Percentiles rank a stretch among this genome's conserved stretches.
Conservation (phyloP, 2,888 invertebrate genomes). For the Lochmaea capreae region DNA sequence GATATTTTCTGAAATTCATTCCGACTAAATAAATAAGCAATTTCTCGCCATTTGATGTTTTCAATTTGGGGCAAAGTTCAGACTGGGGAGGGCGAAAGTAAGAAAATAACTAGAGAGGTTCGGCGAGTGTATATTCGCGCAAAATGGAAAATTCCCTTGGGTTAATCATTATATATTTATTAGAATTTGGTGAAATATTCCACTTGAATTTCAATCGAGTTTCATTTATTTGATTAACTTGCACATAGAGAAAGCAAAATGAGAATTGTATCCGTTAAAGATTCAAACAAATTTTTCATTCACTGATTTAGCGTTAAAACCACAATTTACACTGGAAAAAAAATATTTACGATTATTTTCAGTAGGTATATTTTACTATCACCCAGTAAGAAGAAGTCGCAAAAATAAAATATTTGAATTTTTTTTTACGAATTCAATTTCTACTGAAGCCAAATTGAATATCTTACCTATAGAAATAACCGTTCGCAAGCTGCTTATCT, state of each 20-base stretch:
- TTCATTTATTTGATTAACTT: constrained; percentile 41
- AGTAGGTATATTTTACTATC: no score
- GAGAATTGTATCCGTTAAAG: constrained; percentile 26
- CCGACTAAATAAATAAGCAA: constrained; percentile 38
- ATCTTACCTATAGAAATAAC: constrained; percentile 25
- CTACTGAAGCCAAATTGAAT: constrained; percentile 18
- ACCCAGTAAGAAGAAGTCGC: not conserved
- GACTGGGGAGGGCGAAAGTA: constrained; percentile 16
- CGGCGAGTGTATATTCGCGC: constrained; percentile 29
- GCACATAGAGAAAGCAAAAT: constrained; percentile 24
- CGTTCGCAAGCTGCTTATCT: constrained; percentile 25
- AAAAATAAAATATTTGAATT: constrained; percentile 23
- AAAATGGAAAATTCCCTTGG: constrained; percentile 38
- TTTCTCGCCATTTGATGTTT: constrained; percentile 37
- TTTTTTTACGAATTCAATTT: constrained; percentile 31
- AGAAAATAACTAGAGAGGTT: constrained; percentile 32
- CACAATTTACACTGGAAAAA: not conserved
- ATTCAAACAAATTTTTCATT: constrained; percentile 27
- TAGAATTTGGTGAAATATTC: constrained; percentile 42
- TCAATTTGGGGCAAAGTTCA: constrained; percentile 36
- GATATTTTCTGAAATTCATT: constrained; percentile 33
- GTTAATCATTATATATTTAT: constrained; percentile 45
- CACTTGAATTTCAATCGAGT: constrained; percentile 42
- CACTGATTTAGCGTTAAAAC: constrained; percentile 6
- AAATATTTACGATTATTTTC: not conserved